Base-by-base conservation (phyloP, 2,888 invertebrate species). In the Epiperipatus broadwayi region DNA sequence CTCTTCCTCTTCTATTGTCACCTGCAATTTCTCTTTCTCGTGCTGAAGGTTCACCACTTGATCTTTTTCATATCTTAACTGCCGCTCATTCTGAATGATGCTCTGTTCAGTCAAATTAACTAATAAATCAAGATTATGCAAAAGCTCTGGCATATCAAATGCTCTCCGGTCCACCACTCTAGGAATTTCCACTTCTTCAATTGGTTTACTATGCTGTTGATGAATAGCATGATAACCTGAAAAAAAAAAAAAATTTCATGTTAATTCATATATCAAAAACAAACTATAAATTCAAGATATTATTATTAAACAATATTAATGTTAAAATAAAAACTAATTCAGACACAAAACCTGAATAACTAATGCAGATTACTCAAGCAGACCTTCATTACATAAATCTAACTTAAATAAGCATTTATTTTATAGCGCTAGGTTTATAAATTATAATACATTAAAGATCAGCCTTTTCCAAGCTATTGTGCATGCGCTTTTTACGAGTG, bases 21-120 rank as follows among this genome's bases (percentile, higher is more conserved):
- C 68, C 36, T 70, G 66, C 37, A 83, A 64, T 39, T 72, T 72
- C 15, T 70, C 70, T 35, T 77, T 67, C 53, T 95, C 91, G 41
- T 80, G 71, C 48, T 78, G 72, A 15, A 93, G 59, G 1, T 75
- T 73, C 0, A 80, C 69, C 4, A 79, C 70, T 48, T 75, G 70
- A 53, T 93, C 87, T 49, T 74, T 72, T 5, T 79, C 72, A 45
- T 75, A 69, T 35, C 77, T 71, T 2, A 77, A 69, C 44, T 74
- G 71, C 39, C 78, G 71, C 42, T 85, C 83, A 49, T 79, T 77
- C 48, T 74, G 70, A 39, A 95, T 77, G 38, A 97, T 93, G 47
- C 89, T 80, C 64, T 91, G 85, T 61, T 95, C 95, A 43, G 87
- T 81, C 64, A 84, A 75, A 46, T 87, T 83, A 0, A 93, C 78